Evolutionary conservation across 1,140 invertebrate genomes (phyloP).

Genomic region (Panagrolaimus sp.): DNA sequence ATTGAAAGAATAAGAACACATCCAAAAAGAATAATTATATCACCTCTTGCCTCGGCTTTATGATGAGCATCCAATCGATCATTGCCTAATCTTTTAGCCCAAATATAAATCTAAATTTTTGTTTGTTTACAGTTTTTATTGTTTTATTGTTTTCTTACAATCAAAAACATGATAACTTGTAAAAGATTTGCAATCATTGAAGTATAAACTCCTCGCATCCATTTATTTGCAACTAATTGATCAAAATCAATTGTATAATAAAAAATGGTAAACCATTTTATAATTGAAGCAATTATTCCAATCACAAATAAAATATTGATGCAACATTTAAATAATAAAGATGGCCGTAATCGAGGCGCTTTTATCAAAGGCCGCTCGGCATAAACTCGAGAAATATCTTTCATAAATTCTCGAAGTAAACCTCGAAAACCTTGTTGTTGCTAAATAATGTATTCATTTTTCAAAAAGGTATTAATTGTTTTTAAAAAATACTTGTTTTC

Average conservation of each 20-base stretch:
- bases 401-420: conserved; percentile 52
- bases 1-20: conserved; percentile 47
- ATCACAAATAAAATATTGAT: background rate
- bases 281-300: background rate
- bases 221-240: conserved; percentile 41
- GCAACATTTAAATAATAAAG: background rate
- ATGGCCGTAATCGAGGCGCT: background rate
- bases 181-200: conserved; percentile 33
- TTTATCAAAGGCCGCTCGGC: conserved; percentile 19
- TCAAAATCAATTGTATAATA: conserved; percentile 58
- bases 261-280: conserved; percentile 53
- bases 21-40: conserved; percentile 54
- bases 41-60: conserved; percentile 57
- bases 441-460: conserved; percentile 28
- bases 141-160: conserved; percentile 34
- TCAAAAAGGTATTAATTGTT: background rate
- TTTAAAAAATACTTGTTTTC: conserved; percentile 34
- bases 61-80: conserved; percentile 57
- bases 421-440: conserved; percentile 55
- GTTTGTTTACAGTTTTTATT: background rate
- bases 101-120: conserved; percentile 30
- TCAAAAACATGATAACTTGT: conserved; percentile 46
- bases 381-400: conserved; percentile 55
- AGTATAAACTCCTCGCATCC: conserved; percentile 45
- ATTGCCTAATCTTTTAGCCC: conserved; percentile 22